Evolutionary conservation across 2,113 vertebrate species (phyloP).

Genomic region (Lepus europaeus): DNA sequence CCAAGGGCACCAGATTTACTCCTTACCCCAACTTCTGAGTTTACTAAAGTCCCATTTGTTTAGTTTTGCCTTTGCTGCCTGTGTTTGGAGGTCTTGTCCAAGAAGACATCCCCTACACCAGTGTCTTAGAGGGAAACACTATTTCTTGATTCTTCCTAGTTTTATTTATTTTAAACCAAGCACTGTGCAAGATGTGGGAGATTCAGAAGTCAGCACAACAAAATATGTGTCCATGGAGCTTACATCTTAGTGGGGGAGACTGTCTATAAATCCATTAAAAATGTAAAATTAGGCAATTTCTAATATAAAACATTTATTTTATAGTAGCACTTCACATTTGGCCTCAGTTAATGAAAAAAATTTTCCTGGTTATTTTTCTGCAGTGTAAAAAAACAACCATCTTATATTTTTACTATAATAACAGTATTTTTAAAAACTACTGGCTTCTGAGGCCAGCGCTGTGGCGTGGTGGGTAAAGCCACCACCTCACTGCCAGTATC

Average conservation of each 20-base stretch:
- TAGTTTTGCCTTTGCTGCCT: no score
- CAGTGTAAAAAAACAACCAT: neutral
- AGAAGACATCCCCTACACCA: no score
- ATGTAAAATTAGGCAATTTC: neutral
- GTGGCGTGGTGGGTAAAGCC: no score
- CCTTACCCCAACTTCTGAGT: neutral
- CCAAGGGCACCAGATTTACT: neutral
- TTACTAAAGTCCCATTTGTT: no score
- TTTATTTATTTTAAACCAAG: neutral
- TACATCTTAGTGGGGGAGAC: neutral
- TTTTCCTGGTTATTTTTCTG: constrained; percentile 1
- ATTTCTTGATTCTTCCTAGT: neutral
- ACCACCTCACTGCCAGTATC: no score
- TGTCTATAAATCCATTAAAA: neutral
- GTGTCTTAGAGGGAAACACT: neutral
- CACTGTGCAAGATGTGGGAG: neutral
- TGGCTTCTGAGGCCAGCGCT: neutral
- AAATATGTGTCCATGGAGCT: neutral
- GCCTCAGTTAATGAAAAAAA: neutral
- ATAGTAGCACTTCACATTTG: constrained; percentile 1
- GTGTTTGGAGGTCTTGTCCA: no score
- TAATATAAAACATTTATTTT: constrained; percentile 9
- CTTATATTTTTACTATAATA: neutral
- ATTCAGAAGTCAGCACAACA: neutral
- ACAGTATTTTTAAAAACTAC: neutral